These are phyloP conservation scores for Coenonympha glycerion DNA, from an alignment of 2,888 invertebrate genomes.

Conservation along the genomic window DNA sequence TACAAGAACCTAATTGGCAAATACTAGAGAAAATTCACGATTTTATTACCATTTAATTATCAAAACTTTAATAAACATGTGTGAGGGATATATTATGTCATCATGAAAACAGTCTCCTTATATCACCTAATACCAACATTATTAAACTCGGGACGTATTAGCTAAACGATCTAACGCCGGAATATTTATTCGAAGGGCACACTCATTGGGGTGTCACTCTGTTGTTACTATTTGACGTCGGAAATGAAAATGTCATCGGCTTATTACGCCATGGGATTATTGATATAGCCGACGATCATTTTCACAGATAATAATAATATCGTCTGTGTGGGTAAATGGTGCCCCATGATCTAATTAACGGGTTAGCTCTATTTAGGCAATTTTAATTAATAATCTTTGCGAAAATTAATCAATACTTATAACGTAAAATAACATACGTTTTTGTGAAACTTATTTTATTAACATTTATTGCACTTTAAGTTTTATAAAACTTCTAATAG, in stretches of 20 bases:
- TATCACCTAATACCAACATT: constrained; percentile 3
- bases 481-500: no score
- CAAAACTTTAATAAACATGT: no score
- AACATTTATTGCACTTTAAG: no score
- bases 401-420: no score
- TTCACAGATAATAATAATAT: constrained; percentile 31
- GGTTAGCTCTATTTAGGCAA: not conserved
- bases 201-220: constrained; percentile 42
- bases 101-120: not conserved
- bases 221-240: constrained; percentile 60
- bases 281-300: constrained; percentile 53
- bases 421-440: no score
- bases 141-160: constrained; percentile 28
- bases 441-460: no score
- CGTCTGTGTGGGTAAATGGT: not conserved
- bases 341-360: not conserved
- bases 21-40: no score
- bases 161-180: constrained; percentile 41
- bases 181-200: constrained; percentile 53
- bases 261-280: constrained; percentile 64
- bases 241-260: constrained; percentile 72
- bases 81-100: not conserved
- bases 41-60: no score
- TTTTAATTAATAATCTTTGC: no score
- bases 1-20: no score